These are phyloP conservation scores for Sesamia inferens DNA, from an alignment of 2,888 invertebrate species.

Conservation along the genomic window DNA sequence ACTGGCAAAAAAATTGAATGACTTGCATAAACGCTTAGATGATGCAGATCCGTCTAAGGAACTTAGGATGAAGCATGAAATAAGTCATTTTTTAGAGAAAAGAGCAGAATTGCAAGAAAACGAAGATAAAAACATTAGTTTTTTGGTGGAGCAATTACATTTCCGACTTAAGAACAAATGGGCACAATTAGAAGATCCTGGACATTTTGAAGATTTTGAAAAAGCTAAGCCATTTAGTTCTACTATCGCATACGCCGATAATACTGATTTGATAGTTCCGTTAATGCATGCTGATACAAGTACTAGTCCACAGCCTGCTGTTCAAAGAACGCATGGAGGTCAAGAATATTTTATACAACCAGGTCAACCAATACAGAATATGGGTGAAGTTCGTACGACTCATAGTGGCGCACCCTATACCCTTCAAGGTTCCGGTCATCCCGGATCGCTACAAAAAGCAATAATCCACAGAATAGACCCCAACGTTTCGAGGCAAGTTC, in stretches of 20 bases:
- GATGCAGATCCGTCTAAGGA: constrained; percentile 59
- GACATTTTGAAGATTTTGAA: constrained; percentile 63
- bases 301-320: background rate
- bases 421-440: background rate
- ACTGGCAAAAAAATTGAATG: constrained; percentile 69
- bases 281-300: constrained; percentile 34
- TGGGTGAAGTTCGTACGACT: background rate
- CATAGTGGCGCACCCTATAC: constrained; percentile 10
- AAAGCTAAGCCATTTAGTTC: constrained; percentile 62
- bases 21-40: constrained; percentile 63
- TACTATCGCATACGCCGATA: constrained; percentile 55
- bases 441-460: background rate
- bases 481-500: constrained; percentile 10
- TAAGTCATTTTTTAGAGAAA: constrained; percentile 69
- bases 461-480: constrained; percentile 1
- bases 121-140: constrained; percentile 68
- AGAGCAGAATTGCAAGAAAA: constrained; percentile 57
- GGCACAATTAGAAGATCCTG: constrained; percentile 30
- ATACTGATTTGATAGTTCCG: constrained; percentile 40
- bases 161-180: constrained; percentile 66
- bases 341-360: constrained; percentile 29
- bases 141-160: constrained; percentile 70
- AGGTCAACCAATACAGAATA: constrained; percentile 10
- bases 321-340: background rate
- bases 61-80: constrained; percentile 65